Base-by-base conservation (phyloP, 2,113 vertebrate genomes). In the Zapornia atra region DNA sequence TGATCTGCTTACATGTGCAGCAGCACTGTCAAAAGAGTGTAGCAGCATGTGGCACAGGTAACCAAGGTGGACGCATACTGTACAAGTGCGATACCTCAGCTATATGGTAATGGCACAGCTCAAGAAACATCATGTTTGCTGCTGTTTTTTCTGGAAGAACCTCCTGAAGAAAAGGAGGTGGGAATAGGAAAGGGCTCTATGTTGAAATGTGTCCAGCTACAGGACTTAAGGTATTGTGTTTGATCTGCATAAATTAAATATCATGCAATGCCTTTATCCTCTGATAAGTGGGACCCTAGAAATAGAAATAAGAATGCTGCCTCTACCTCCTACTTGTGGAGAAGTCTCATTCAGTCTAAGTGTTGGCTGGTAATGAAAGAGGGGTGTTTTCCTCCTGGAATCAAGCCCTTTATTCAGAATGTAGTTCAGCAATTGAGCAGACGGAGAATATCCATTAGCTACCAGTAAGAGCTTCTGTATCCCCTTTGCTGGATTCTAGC, bases 361-460 rank as follows among this genome's bases (percentile, higher is more conserved):
- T 8, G 1, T 28, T 88, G 84, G 85, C 48, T 38, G 38, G 46
- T 60, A 77, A 68, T 44, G 64, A 94, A 90, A 83, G 90, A 60
- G 93, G 16, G 15, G 38, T 70, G 15, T 12, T 44, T 78, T 36
- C 64, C 34, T 75, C 63, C 63, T 85, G 88, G 69, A 93, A 22
- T 26, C 1, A 2, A 90, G 38, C 26, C 40, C 71, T 90, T 88
- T 76, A 50, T 95, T 89, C 78, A 85, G 86, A 91, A 90, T 19
- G 22, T 72, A 72, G 87, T 29, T 94, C 78, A 88, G 70, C 65
- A 65, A 19, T 5, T 93, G 71, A 90, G 69, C 50, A 66, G 8
- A 66, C 66, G 86, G 71, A 65, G 82, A 88, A 42, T 79, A 63
- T 78, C 75, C 68, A 83, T 94, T 95, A 96, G 82, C 44, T 87